phyloP scores from a whole-genome alignment of 2,888 invertebrate genomes.

The Dyspetes luteomarginatus region DNA sequence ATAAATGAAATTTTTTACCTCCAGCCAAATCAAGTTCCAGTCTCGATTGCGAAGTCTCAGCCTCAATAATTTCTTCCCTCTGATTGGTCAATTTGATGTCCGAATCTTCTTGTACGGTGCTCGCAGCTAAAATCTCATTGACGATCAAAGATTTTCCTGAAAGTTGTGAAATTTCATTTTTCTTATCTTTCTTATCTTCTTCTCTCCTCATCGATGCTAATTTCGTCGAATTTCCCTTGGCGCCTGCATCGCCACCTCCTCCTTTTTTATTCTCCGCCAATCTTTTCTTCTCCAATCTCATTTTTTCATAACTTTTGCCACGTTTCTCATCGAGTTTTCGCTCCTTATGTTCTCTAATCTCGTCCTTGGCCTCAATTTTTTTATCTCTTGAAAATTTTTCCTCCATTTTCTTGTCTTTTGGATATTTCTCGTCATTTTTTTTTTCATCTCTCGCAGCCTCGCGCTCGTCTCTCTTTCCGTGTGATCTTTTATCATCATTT shows the following conservation, averaged over 20 bases:
- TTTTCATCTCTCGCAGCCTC: slow-evolving; percentile 59
- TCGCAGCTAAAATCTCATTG: too few species aligned
- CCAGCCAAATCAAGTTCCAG: slow-evolving; percentile 46
- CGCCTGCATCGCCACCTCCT: slow-evolving; percentile 54
- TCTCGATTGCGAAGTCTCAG: slow-evolving; percentile 46
- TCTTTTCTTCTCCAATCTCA: slow-evolving; percentile 81
- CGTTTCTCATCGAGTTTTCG: slow-evolving; percentile 82
- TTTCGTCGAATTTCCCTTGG: slow-evolving; percentile 59
- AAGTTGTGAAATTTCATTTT: slow-evolving; percentile 49
- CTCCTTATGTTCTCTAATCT: slow-evolving; percentile 72
- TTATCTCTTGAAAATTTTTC: slow-evolving; percentile 82
- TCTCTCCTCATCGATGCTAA: slow-evolving; percentile 33
- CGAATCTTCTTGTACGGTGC: not conserved
- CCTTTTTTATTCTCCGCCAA: slow-evolving; percentile 78
- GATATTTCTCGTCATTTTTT: slow-evolving; percentile 81
- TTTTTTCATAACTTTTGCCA: slow-evolving; percentile 82
- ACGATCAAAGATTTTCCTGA: not conserved
- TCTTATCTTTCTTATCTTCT: slow-evolving; percentile 72
- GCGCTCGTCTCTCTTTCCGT: slow-evolving; percentile 79
- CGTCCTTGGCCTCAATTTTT: slow-evolving; percentile 77
- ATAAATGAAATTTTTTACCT: slow-evolving; percentile 19
- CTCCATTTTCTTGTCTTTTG: slow-evolving; percentile 80
- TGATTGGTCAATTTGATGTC: not conserved
- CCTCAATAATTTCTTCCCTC: slow-evolving; percentile 7
- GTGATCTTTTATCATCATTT: slow-evolving; percentile 80